Base-by-base conservation (phyloP, 2,113 vertebrate genomes). In the Nothobranchius kuhntae region DNA sequence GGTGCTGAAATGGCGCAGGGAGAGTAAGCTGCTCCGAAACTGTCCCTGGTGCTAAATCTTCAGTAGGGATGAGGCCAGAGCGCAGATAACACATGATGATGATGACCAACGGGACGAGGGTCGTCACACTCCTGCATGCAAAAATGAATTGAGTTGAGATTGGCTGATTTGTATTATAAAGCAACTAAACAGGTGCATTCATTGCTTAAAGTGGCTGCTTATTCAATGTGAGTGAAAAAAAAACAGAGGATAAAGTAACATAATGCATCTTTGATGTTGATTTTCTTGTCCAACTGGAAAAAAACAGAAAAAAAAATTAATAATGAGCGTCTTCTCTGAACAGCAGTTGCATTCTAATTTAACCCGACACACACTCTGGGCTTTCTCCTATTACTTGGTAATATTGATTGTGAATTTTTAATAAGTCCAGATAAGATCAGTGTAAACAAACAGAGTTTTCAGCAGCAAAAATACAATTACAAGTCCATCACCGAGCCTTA, bases 401-500 rank as follows among this genome's bases (percentile, higher is more conserved):
- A 61, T 78, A 86, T 74, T 74, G 82, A 83, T 80, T 73, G 71
- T 68, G 61, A 77, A 14, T 80, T 71, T 89, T 73, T 82, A 88
- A 77, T 80, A 78, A 85, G 77, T 56, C 58, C 54, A 47, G 71
- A 80, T 82, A 78, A 73, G 53, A 82, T 73, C 47, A 50, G 56
- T 1, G 46, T 73, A 83, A 87, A 86, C 79, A 87, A 80, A 76
- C 66, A 68, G 61, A 53, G 76, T 84, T 89, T 82, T 76, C 66
- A 73, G 60, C 61, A 51, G 66, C 73, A 63, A 77, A 80, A 88
- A 85, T 65, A 85, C 78, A 85, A 89, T 89, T 81, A 87, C 24
- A 15, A 21, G 51, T 83, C 73, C 64, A 85, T 85, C 80, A 80
- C n/a, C 35, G 61, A 68, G 78, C 68, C 75, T 81, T 71, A 77